phyloP scores from a whole-genome alignment of 2,888 invertebrate genomes.

The Standfussiana lucernea region DNA sequence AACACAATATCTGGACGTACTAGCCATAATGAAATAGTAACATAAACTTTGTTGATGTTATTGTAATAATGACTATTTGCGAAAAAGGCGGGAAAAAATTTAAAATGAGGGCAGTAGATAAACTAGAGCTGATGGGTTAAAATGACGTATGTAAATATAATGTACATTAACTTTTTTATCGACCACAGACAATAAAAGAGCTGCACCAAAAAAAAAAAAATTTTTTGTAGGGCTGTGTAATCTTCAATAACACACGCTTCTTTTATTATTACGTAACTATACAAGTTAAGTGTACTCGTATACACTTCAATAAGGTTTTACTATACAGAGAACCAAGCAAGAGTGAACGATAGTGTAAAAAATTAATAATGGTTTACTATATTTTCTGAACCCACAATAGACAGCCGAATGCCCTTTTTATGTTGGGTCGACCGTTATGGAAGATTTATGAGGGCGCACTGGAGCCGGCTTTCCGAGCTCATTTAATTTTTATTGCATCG shows the following conservation, averaged over 20 bases:
- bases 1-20: no score
- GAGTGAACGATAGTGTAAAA: conserved; percentile 56
- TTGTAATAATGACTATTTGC: no score
- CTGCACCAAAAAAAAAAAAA: no score
- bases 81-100: no score
- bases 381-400: conserved; percentile 71
- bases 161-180: no score
- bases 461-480: conserved; percentile 60
- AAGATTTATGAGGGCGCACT: conserved; percentile 74
- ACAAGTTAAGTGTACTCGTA: conserved; percentile 8
- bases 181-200: no score
- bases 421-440: conserved; percentile 71
- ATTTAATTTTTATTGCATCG: conserved; percentile 69
- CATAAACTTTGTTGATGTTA: no score
- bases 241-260: background rate
- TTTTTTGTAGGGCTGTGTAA: no score
- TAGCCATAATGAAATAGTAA: no score
- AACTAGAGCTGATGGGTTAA: no score
- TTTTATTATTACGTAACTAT: conserved; percentile 26
- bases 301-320: conserved; percentile 35
- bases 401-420: conserved; percentile 73
- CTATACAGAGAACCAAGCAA: conserved; percentile 23
- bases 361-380: conserved; percentile 62
- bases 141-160: no score
- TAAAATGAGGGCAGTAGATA: no score